Conservation (phyloP, 1,140 invertebrate species). For the Nixonia krombeini region DNA sequence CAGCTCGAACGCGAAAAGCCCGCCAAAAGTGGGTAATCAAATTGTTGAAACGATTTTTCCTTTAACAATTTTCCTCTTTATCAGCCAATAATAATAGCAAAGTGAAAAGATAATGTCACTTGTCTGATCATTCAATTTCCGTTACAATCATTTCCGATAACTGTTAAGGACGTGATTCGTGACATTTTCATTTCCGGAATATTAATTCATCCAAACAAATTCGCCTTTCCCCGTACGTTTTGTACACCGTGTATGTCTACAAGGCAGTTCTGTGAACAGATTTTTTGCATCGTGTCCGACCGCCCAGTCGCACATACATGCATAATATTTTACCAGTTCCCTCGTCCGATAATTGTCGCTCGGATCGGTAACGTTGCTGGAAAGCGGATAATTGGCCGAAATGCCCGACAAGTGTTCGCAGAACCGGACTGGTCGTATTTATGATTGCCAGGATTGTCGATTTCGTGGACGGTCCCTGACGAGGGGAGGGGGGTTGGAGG, state of each 20-base stretch:
- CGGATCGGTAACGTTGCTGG: constrained; percentile 30
- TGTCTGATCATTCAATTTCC: too few relatives aligned
- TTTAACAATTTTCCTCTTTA: too few relatives aligned
- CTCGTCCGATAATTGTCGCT: constrained; percentile 13
- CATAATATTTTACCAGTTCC: constrained; percentile 8
- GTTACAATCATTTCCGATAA: too few relatives aligned
- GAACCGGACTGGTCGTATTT: constrained; percentile 32
- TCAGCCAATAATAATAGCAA: too few relatives aligned
- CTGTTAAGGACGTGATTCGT: too few relatives aligned
- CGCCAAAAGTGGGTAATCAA: too few relatives aligned
- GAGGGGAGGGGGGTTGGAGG: constrained; percentile 14
- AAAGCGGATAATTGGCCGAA: constrained; percentile 42
- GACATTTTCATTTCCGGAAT: too few relatives aligned
- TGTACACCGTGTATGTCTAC: neutral
- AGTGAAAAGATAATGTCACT: too few relatives aligned
- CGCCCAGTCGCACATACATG: neutral
- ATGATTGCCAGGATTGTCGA: constrained; percentile 20
- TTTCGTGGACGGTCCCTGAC: constrained; percentile 13
- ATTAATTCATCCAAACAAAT: too few relatives aligned
- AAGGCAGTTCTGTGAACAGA: neutral
- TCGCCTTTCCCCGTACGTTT: too few relatives aligned
- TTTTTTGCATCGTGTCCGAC: neutral
- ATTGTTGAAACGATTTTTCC: too few relatives aligned
- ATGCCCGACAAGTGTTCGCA: constrained; percentile 33
- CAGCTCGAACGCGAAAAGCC: too few relatives aligned